These are phyloP conservation scores for Sinodicranocentrus sp. DNA, from an alignment of 2,888 invertebrate species.

Conservation along the genomic window DNA sequence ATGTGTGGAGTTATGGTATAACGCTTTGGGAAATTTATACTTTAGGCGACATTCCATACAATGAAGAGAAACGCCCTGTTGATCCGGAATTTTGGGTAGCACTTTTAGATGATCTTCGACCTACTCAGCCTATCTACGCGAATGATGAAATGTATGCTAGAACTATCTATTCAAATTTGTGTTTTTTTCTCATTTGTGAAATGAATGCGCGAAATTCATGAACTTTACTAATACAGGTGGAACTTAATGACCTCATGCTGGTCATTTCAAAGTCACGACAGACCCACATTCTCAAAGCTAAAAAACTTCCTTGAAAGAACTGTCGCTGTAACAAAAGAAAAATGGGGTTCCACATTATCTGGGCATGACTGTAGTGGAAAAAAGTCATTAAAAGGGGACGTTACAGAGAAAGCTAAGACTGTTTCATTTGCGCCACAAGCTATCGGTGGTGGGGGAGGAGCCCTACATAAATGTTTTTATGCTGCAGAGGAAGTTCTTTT, in stretches of 20 bases:
- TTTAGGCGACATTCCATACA: slow-evolving; percentile 43
- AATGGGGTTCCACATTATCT: slow-evolving; percentile 21
- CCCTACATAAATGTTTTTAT: slow-evolving; percentile 30
- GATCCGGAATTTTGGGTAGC: slow-evolving; percentile 12
- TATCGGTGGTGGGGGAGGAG: slow-evolving; percentile 6
- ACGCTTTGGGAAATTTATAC: slow-evolving; percentile 53
- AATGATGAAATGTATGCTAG: slow-evolving; percentile 39
- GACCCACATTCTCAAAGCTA: slow-evolving; percentile 52
- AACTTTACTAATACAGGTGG: slow-evolving; percentile 32
- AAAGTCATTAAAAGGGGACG: background rate
- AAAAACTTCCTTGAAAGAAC: slow-evolving; percentile 48
- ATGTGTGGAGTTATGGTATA: slow-evolving; percentile 32
- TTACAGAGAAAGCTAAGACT: background rate
- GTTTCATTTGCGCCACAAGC: slow-evolving; percentile 36
- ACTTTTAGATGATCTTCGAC: slow-evolving; percentile 22
- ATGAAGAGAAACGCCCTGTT: background rate
- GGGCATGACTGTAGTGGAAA: background rate
- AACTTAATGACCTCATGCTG: slow-evolving; percentile 44
- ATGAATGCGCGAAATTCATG: too few species aligned
- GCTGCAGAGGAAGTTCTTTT: slow-evolving; percentile 44
- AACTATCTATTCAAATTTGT: too few species aligned
- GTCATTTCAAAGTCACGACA: too few species aligned
- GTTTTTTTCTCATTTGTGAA: too few species aligned
- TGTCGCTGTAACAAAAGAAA: slow-evolving; percentile 1
- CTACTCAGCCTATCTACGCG: slow-evolving; percentile 10